Evolutionary conservation across 2,113 vertebrate species (phyloP).

Genomic region (Macroglossus sobrinus): DNA sequence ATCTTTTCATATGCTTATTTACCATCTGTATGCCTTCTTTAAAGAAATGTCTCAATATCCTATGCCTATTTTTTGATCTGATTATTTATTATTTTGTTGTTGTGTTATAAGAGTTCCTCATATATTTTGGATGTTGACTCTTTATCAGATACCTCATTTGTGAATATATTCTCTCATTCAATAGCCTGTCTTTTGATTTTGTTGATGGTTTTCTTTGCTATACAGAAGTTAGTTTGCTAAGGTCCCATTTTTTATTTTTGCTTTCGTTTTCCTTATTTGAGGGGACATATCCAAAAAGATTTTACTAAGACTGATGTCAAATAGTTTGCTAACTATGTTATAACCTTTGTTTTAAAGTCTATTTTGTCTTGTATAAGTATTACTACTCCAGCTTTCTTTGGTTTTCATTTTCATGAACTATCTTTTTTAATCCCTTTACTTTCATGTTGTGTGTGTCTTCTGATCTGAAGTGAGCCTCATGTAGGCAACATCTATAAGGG

Average conservation of each 20-base stretch:
- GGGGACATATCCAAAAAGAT: too few species aligned
- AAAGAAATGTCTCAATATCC: not conserved
- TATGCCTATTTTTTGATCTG: not conserved
- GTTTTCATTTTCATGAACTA: too few species aligned
- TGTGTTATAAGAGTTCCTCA: not conserved
- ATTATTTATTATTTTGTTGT: not conserved
- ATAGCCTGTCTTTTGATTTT: not conserved
- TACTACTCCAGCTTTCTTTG: too few species aligned
- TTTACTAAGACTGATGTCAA: too few species aligned
- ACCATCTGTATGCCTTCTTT: not conserved
- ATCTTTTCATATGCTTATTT: not conserved
- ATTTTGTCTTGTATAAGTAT: too few species aligned
- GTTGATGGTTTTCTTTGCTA: not conserved
- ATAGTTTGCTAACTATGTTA: too few species aligned
- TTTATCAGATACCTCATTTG: not conserved
- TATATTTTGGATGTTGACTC: not conserved
- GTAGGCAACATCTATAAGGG: too few species aligned
- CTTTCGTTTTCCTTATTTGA: too few species aligned
- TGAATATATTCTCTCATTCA: not conserved
- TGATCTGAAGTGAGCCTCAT: too few species aligned
- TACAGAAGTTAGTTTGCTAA: not conserved
- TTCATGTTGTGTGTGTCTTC: too few species aligned
- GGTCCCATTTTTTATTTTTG: not conserved
- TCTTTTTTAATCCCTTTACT: too few species aligned
- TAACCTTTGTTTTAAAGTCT: too few species aligned